Base-by-base conservation (phyloP, 2,888 invertebrate genomes). In the Anoncus sp. region DNA sequence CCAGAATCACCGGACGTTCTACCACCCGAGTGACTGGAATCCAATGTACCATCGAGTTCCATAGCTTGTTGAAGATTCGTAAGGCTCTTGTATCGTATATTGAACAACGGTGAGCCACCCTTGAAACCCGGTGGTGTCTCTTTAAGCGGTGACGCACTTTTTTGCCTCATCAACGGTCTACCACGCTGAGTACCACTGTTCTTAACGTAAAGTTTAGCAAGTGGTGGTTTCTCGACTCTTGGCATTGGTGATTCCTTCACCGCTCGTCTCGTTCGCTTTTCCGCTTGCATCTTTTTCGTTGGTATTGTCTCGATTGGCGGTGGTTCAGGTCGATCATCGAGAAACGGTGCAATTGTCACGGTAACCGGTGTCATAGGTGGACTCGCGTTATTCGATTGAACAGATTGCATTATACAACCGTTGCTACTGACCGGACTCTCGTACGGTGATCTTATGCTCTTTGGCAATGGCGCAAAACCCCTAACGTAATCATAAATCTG, bases 401-500 rank as follows among this genome's bases (percentile, higher is more conserved):
- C 18, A 6, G 63, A 69, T 10, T 51, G 43, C 55, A 57, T n/a
- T n/a, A n/a, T 49, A 40, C 73, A 73, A 5, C 72, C 74, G 49
- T 84, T 86, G n/a, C 79, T 82, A 3, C 71, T 87, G 83, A 82
- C 86, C 84, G 86, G 88, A 47, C 83, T 87, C 69, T 91, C 91
- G 86, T 94, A 95, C 0, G 95, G 94, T 1, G 95, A 94, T 86
- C 95, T 93, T 24, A 95, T 94, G 87, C 94, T 96, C 90, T 97
- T 97, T 5, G 98, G 97, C 31, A 97, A 93, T 1, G 97, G 97
- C 63, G 98, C 98, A 84, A 98, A 96, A 1, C 98, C 98, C 80
- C 98, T 93, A 0, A 98, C 98, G 90, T 98, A 98, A 90, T 98
- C 98, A 90, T 98, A 98, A 82, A 98, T 97, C 92, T 98, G 97